phyloP scores from a whole-genome alignment of 2,113 vertebrate genomes.

The Cisticola juncidis region DNA sequence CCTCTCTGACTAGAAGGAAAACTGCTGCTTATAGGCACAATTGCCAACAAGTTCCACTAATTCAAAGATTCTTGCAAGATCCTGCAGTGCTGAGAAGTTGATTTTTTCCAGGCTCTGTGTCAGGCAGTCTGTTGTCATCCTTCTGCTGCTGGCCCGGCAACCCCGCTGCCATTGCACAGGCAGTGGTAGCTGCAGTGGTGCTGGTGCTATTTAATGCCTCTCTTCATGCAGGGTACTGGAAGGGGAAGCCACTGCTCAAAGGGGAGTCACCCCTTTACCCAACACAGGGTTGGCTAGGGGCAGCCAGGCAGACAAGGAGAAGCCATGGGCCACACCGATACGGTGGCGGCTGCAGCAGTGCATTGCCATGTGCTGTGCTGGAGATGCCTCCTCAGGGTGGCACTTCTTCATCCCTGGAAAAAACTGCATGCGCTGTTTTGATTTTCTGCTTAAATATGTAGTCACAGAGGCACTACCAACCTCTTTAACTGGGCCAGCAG shows the following conservation, averaged over 20 bases:
- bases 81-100: no score
- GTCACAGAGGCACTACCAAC: not conserved
- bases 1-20: not conserved
- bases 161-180: fast-evolving
- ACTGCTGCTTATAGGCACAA: not conserved
- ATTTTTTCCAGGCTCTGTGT: not conserved
- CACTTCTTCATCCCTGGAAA: not conserved
- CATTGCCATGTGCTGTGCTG: fast-evolving
- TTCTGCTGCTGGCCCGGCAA: not conserved
- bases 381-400: not conserved
- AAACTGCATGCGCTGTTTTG: fast-evolving
- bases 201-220: not conserved
- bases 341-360: fast-evolving
- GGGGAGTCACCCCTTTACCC: no score
- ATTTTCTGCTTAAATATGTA: not conserved
- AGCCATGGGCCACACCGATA: fast-evolving
- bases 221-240: fast-evolving
- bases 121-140: not conserved
- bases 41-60: not conserved
- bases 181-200: fast-evolving
- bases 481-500: not conserved
- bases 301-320: not conserved
- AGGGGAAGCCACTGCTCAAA: no score
- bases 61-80: not conserved
- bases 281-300: fast-evolving